A percentile compares a stretch with the other conserved stretches of the same genome.
These are phyloP conservation scores for Orthonevra nobilis DNA, from an alignment of 2,888 invertebrate genomes.

Conservation along the genomic window DNA sequence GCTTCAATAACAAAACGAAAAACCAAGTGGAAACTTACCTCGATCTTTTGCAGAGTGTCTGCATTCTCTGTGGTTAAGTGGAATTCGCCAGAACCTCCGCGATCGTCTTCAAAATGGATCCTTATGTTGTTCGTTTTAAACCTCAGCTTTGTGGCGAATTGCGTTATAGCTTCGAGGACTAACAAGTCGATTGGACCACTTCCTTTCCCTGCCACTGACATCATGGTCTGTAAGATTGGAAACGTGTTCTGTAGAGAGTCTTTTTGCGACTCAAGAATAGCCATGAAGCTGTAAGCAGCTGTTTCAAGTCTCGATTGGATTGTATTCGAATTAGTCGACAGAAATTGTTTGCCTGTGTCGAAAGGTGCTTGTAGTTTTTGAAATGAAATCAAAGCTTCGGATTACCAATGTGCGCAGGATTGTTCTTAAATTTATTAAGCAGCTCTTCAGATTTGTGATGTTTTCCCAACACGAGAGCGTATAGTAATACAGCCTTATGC, in stretches of 20 bases:
- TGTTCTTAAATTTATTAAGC: background rate
- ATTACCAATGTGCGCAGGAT: too few relatives aligned
- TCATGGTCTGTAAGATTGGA: constrained; percentile 86
- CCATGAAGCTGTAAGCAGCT: constrained; percentile 76
- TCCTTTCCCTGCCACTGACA: constrained; percentile 79
- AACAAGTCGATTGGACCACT: constrained; percentile 79
- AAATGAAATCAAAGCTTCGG: too few relatives aligned
- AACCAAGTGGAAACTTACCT: constrained; percentile 81
- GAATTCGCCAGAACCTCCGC: constrained; percentile 79
- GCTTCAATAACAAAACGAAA: too few relatives aligned
- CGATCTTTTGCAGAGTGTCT: constrained; percentile 89
- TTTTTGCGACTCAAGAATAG: constrained; percentile 73
- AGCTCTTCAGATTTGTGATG: constrained; percentile 13
- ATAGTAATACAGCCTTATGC: background rate
- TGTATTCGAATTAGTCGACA: background rate
- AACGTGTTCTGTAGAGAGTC: constrained; percentile 74
- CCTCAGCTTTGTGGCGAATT: constrained; percentile 81
- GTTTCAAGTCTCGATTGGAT: constrained; percentile 72
- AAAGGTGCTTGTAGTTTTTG: too few relatives aligned
- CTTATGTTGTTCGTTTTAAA: constrained; percentile 79
- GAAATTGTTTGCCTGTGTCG: background rate
- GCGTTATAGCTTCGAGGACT: constrained; percentile 85
- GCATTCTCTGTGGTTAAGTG: constrained; percentile 88
- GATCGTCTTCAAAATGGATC: constrained; percentile 74
- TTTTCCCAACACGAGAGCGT: constrained; percentile 16